Conservation (phyloP, 2,113 vertebrate species). For the Euleptes europaea region DNA sequence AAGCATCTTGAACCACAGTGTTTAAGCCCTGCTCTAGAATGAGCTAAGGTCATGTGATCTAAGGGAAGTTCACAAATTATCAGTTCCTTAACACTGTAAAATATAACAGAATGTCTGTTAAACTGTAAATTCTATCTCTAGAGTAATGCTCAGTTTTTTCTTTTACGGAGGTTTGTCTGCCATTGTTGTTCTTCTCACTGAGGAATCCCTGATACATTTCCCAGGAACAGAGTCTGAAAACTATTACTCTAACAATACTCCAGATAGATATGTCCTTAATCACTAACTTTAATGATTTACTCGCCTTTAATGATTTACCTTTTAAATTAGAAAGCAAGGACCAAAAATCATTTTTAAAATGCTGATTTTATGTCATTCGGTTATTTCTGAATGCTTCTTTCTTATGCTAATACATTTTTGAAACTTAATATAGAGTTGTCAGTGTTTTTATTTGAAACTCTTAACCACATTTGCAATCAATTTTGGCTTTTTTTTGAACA, state of each 20-base stretch:
- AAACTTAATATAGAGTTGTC: not conserved
- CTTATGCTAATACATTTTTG: not conserved
- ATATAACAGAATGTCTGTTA: too few species aligned
- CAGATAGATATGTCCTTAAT: not conserved
- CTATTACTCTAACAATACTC: too few species aligned
- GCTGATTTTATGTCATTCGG: not conserved
- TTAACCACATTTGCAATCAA: not conserved
- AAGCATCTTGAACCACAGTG: too few species aligned
- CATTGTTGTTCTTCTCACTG: not conserved
- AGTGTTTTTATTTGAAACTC: not conserved
- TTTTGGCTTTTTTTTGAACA: not conserved
- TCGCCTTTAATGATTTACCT: not conserved
- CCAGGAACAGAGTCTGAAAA: not conserved
- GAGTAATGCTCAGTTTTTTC: too few species aligned
- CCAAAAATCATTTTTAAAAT: not conserved
- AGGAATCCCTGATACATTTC: not conserved
- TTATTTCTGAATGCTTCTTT: not conserved
- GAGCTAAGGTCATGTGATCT: too few species aligned
- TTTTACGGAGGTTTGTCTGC: too few species aligned
- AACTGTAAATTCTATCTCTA: too few species aligned
- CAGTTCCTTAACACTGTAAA: too few species aligned
- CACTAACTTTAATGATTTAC: not conserved
- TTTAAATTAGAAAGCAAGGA: not conserved
- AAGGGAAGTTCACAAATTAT: too few species aligned
- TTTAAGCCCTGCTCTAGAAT: too few species aligned